A percentile compares a stretch with the other conserved stretches of the same genome.
These are phyloP conservation scores for Drosophila austrosaltans DNA, from an alignment of 2,888 invertebrate species.

Conservation along the genomic window DNA sequence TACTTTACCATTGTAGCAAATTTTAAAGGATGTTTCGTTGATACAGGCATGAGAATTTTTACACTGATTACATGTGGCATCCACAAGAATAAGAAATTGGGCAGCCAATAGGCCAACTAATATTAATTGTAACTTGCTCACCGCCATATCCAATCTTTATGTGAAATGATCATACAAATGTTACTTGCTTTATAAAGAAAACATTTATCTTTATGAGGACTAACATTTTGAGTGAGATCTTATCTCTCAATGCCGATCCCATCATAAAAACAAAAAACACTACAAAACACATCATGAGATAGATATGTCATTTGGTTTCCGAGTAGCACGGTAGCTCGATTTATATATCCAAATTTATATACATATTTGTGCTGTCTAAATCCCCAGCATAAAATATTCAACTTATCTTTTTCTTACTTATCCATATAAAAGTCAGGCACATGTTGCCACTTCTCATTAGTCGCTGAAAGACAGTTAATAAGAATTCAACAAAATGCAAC, in stretches of 20 bases:
- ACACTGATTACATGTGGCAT: constrained; percentile 68
- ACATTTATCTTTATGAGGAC: constrained; percentile 60
- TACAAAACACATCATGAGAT: constrained; percentile 5
- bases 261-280: constrained; percentile 32
- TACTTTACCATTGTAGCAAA: constrained; percentile 63
- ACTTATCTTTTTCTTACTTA: constrained; percentile 25
- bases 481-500: constrained; percentile 43
- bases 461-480: constrained; percentile 26
- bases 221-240: neutral
- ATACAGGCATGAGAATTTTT: constrained; percentile 62
- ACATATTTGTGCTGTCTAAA: constrained; percentile 22
- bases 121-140: constrained; percentile 21
- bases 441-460: constrained; percentile 34
- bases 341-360: constrained; percentile 22
- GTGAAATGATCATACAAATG: constrained; percentile 38
- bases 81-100: constrained; percentile 34
- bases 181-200: constrained; percentile 60
- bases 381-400: constrained; percentile 34
- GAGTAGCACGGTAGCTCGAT: constrained; percentile 25
- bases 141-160: constrained; percentile 51
- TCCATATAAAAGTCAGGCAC: constrained; percentile 57
- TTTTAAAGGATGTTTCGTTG: constrained; percentile 46
- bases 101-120: constrained; percentile 39
- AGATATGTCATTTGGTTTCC: constrained; percentile 39
- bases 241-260: constrained; percentile 67